phyloP scores from a whole-genome alignment of 2,113 vertebrate genomes.

The Scalopus aquaticus region DNA sequence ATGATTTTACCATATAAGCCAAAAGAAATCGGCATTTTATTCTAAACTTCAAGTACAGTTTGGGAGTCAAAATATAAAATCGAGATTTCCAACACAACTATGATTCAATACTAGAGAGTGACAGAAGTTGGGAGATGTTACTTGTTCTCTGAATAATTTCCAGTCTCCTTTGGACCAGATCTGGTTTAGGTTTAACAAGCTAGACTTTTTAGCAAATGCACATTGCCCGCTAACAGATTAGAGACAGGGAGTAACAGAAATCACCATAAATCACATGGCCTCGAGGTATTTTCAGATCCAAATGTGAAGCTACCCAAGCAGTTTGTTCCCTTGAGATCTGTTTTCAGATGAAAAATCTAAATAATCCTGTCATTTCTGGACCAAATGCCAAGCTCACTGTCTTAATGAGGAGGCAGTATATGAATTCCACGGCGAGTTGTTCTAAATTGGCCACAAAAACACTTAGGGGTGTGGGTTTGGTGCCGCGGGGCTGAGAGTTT shows the following conservation, averaged over 20 bases:
- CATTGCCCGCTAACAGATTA: conserved; percentile 4
- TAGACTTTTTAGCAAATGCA: neutral
- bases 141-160: conserved; percentile 4
- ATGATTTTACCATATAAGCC: neutral
- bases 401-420: neutral
- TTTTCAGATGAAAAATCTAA: conserved; percentile 48
- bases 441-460: conserved; percentile 40
- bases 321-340: conserved; percentile 7
- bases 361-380: conserved; percentile 24
- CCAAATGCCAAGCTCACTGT: conserved; percentile 20
- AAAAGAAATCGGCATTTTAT: neutral
- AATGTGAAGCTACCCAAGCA: conserved; percentile 12
- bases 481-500: neutral
- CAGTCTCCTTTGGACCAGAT: neutral
- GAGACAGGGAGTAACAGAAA: neutral
- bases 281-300: neutral
- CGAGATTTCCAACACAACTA: neutral
- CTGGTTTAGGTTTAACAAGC: neutral
- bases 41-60: neutral
- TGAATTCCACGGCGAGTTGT: neutral
- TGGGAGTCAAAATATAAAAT: conserved; percentile 24
- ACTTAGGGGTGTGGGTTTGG: neutral
- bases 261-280: neutral
- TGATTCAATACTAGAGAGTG: neutral
- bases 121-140: neutral